Conservation (phyloP, 2,888 invertebrate genomes). For the Unio delphinus region DNA sequence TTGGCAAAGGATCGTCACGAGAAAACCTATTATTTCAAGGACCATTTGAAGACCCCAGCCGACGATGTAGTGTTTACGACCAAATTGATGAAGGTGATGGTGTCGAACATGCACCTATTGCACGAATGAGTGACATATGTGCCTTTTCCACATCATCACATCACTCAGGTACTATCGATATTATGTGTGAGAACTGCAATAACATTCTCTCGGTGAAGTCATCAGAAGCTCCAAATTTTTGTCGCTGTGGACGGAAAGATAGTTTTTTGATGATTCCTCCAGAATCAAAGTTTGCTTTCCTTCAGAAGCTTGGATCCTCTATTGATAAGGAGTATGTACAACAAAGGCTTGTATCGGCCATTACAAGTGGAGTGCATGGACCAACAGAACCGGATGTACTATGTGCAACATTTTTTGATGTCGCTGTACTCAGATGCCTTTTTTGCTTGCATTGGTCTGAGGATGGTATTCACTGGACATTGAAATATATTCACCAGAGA, state of each 20-base stretch:
- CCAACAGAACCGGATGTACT: slow-evolving; percentile 59
- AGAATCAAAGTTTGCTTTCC: slow-evolving; percentile 45
- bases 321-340: slow-evolving; percentile 84
- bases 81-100: slow-evolving; percentile 19
- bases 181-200: slow-evolving; percentile 69
- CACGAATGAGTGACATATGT: slow-evolving; percentile 68
- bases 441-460: slow-evolving; percentile 98
- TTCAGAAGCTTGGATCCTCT: slow-evolving; percentile 56
- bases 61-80: slow-evolving; percentile 18
- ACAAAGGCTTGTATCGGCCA: slow-evolving; percentile 73
- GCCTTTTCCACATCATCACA: slow-evolving; percentile 59
- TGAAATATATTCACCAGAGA: slow-evolving; percentile 76
- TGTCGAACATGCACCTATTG: slow-evolving; percentile 68
- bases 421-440: slow-evolving; percentile 94
- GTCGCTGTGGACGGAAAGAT: slow-evolving; percentile 59
- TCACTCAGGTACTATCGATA: slow-evolving; percentile 61
- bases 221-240: slow-evolving; percentile 41
- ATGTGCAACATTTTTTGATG: slow-evolving; percentile 93
- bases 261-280: slow-evolving; percentile 53
- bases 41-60: slow-evolving; percentile 27
- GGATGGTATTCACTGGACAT: slow-evolving; percentile 97
- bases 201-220: slow-evolving; percentile 64
- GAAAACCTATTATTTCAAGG: slow-evolving; percentile 56
- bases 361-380: slow-evolving; percentile 58
- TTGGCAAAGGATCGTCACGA: slow-evolving; percentile 69